Percentiles rank a stretch among this genome's conserved stretches.
Conservation (phyloP, 2,888 invertebrate genomes). For the Agonopterix subpropinquella region DNA sequence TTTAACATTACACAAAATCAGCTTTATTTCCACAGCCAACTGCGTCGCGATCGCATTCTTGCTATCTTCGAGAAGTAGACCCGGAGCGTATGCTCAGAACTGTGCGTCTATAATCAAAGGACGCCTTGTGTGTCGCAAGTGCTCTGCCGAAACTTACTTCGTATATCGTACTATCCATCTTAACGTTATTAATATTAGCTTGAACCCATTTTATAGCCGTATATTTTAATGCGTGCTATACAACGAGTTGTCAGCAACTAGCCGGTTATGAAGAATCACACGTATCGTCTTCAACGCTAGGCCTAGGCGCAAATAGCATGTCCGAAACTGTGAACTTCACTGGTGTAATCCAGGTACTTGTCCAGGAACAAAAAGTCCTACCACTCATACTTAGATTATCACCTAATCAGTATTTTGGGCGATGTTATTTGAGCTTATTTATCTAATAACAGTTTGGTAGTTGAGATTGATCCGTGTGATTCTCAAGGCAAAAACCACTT, state of each 20-base stretch:
- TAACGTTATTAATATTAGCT: constrained; percentile 36
- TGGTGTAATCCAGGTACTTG: no score
- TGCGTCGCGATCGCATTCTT: constrained; percentile 42
- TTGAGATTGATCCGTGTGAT: no score
- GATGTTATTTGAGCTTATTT: no score
- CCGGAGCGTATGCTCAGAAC: neutral
- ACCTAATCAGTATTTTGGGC: no score
- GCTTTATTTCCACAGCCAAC: constrained; percentile 49
- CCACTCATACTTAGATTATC: no score
- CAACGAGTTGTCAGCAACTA: constrained; percentile 41
- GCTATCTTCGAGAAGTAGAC: constrained; percentile 13
- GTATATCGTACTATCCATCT: constrained; percentile 72
- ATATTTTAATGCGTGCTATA: constrained; percentile 25
- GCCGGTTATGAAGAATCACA: constrained; percentile 40
- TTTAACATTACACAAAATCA: constrained; percentile 27
- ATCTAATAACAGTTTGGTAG: no score
- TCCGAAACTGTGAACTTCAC: neutral
- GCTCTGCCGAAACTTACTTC: constrained; percentile 52
- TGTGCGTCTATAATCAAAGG: constrained; percentile 3
- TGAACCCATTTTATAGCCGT: constrained; percentile 46
- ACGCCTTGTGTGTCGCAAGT: constrained; percentile 72
- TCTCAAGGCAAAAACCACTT: no score
- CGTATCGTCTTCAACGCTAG: constrained; percentile 26
- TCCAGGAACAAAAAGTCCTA: no score
- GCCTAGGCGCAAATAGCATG: neutral